Percentiles rank a stretch among this genome's conserved stretches.
phyloP scores from a whole-genome alignment of 2,888 invertebrate species.

The Perizoma affinitatum region DNA sequence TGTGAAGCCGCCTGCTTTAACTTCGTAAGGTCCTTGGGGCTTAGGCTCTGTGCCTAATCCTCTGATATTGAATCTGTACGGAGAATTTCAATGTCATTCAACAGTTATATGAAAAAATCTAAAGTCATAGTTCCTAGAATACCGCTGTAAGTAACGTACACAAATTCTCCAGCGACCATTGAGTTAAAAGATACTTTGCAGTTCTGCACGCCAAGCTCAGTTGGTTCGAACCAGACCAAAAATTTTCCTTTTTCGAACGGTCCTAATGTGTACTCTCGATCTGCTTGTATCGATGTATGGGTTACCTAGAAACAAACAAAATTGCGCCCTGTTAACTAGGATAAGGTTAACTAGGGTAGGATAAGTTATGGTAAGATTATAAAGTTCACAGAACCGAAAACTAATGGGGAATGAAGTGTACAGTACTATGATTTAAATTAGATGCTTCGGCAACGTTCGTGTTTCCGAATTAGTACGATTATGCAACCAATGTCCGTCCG shows the following conservation, averaged over 20 bases:
- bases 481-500: no score
- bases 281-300: conserved; percentile 64
- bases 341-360: no score
- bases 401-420: no score
- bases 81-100: background rate
- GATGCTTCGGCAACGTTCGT: no score
- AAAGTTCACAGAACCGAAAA: no score
- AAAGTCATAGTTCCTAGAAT: background rate
- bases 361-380: no score
- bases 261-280: conserved; percentile 55
- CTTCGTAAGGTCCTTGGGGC: conserved; percentile 70
- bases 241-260: conserved; percentile 73
- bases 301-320: conserved; percentile 52
- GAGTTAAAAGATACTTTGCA: conserved; percentile 68
- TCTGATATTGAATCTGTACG: conserved; percentile 64
- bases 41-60: conserved; percentile 66
- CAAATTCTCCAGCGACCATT: conserved; percentile 66
- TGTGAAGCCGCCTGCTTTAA: conserved; percentile 59
- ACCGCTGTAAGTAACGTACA: conserved; percentile 54
- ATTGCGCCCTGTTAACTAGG: background rate
- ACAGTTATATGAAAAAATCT: no score
- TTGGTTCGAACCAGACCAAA: conserved; percentile 71
- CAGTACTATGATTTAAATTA: no score
- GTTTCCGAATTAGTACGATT: no score
- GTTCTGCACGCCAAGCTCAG: conserved; percentile 60